Percentiles rank a stretch among this genome's conserved stretches.
phyloP scores from a whole-genome alignment of 2,113 vertebrate genomes.

The Corapipo altera region DNA sequence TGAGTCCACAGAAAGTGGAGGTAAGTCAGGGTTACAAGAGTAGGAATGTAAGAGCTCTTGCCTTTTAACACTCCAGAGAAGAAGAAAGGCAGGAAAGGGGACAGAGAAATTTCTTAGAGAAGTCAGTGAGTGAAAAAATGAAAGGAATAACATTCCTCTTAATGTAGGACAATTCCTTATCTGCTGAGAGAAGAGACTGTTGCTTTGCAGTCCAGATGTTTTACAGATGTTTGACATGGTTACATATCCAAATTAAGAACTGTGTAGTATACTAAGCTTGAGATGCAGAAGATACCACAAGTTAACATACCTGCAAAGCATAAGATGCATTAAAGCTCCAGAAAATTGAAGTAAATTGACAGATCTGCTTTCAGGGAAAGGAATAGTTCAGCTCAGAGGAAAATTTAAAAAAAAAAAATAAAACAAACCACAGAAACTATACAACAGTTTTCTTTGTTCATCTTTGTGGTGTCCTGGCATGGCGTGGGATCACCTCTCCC shows the following conservation, averaged over 20 bases:
- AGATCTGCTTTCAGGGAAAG: not conserved
- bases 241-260: not conserved
- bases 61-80: not conserved
- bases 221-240: not conserved
- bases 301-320: not conserved
- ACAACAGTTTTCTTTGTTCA: not conserved
- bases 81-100: not conserved
- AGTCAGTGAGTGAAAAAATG: not conserved
- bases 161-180: not conserved
- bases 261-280: not conserved
- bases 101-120: not conserved
- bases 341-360: not conserved
- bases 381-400: not conserved
- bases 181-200: not conserved
- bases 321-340: not conserved
- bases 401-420: not conserved
- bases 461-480: not conserved
- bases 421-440: accelerated
- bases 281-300: not conserved
- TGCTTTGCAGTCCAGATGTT: not conserved
- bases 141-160: not conserved
- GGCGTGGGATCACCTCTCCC: not conserved
- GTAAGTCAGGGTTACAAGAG: not conserved
- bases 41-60: not conserved
- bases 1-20: not conserved